A percentile compares a stretch with the other conserved stretches of the same genome.
These are phyloP conservation scores for Ceyx margarethae DNA, from an alignment of 2,113 vertebrate species.

Conservation along the genomic window DNA sequence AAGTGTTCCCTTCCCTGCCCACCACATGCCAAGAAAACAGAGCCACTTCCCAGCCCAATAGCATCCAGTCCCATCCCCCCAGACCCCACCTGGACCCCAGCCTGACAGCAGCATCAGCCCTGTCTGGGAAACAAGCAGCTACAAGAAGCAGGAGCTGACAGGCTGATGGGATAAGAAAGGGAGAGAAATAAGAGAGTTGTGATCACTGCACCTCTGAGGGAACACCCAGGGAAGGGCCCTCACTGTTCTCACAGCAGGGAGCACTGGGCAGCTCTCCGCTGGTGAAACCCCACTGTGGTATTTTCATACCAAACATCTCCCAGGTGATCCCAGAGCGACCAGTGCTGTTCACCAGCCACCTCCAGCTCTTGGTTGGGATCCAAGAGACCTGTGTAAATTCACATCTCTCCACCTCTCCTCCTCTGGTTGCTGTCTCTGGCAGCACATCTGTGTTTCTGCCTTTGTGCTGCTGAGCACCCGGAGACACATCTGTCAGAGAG, in stretches of 20 bases:
- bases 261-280: neutral
- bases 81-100: neutral
- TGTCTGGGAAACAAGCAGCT: neutral
- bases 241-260: neutral
- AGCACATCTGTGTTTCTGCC: neutral
- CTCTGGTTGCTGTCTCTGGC: neutral
- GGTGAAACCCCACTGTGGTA: neutral
- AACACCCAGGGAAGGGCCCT: neutral
- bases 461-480: neutral
- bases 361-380: neutral
- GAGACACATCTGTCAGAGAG: neutral
- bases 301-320: neutral
- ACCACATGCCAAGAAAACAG: accelerated
- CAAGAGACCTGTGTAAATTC: neutral
- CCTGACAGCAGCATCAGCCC: too few species aligned
- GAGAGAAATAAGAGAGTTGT: neutral
- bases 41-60: neutral
- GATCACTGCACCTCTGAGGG: neutral
- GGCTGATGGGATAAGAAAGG: neutral
- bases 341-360: neutral
- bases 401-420: neutral
- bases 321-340: accelerated
- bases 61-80: neutral
- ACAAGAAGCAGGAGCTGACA: neutral
- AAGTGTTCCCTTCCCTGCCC: neutral